A percentile compares a stretch with the other conserved stretches of the same genome.
phyloP scores from a whole-genome alignment of 2,113 vertebrate species.

The Megaceryle torquata region DNA sequence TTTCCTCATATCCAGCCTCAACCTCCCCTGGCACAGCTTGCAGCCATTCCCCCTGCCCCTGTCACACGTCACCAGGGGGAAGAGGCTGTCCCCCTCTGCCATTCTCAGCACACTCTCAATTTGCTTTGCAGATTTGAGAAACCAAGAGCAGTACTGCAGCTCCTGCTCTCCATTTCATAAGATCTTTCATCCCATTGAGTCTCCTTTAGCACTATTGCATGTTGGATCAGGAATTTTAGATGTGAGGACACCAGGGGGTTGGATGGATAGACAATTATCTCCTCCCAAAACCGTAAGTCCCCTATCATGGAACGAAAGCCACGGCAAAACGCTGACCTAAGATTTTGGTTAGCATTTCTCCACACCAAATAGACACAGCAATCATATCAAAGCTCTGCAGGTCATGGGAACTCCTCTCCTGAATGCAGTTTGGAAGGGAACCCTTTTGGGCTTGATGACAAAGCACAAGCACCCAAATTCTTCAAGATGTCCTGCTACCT shows the following conservation, averaged over 20 bases:
- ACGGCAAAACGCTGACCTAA: background rate
- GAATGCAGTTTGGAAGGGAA: background rate
- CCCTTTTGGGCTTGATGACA: background rate
- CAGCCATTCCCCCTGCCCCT: too few species aligned
- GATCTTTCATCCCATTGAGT: background rate
- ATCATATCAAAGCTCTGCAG: background rate
- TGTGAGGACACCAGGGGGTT: background rate
- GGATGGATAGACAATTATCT: background rate
- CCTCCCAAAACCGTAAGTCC: background rate
- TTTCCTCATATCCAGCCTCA: too few species aligned
- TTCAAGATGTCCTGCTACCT: background rate
- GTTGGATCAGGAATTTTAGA: constrained; percentile 22
- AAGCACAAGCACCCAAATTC: background rate
- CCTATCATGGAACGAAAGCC: background rate
- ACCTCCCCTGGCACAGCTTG: too few species aligned
- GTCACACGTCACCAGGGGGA: too few species aligned
- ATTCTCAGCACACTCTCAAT: background rate
- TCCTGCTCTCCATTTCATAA: background rate
- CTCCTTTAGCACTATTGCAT: background rate
- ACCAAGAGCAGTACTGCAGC: background rate
- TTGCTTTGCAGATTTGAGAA: background rate
- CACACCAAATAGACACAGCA: background rate
- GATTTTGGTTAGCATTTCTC: background rate
- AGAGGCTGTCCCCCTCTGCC: background rate
- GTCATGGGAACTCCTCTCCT: background rate